phyloP scores from a whole-genome alignment of 1,140 invertebrate species.

The roundworm (Caenorhabditis elegans) region WBcel235 BX284606.5:3540501-3541000 shows the following conservation, averaged over 20 bases:
- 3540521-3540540: conserved; percentile 72
- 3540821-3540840: not conserved
- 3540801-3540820: not conserved
- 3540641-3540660: not conserved
- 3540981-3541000: not conserved
- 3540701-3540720: not conserved
- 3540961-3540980: not conserved
- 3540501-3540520: conserved; percentile 37
- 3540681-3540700: conserved; percentile 22
- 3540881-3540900: not conserved
- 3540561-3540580: conserved; percentile 86
- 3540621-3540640: not conserved
- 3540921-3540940: not conserved
- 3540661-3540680: not conserved
- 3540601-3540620: conserved; percentile 43
- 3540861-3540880: not conserved
- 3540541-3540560: conserved; percentile 90
- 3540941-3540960: not conserved
- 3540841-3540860: not conserved
- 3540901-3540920: not conserved
- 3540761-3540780: not conserved
- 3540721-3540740: not conserved
- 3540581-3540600: conserved; percentile 81
- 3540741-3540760: not conserved
- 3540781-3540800: not conserved